Evolutionary conservation across 1,140 invertebrate genomes (phyloP).

Genomic region (Glomeris maerens): DNA sequence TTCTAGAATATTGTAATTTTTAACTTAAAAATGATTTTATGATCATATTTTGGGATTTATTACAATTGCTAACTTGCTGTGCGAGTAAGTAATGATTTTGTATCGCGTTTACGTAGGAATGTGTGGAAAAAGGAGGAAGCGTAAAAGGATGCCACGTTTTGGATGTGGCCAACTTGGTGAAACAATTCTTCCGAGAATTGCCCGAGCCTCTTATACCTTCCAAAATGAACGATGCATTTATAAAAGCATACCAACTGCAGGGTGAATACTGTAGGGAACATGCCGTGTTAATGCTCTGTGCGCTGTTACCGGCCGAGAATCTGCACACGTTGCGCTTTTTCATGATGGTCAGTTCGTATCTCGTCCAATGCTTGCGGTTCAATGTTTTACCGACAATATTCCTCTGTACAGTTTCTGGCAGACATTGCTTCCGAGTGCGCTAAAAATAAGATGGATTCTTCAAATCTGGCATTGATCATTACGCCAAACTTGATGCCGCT

Average conservation of each 20-base stretch:
- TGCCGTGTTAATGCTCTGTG: conserved; percentile 44
- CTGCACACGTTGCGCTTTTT: conserved; percentile 51
- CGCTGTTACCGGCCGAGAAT: conserved; percentile 45
- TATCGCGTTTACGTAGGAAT: conserved; percentile 32
- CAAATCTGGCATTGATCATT: conserved; percentile 63
- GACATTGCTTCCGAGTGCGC: conserved; percentile 42
- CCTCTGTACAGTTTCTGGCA: conserved; percentile 37
- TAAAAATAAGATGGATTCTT: conserved; percentile 64
- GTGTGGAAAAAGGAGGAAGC: conserved; percentile 46
- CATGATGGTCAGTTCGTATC: conserved; percentile 34
- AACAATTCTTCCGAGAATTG: conserved; percentile 62
- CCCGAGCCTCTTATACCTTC: conserved; percentile 64
- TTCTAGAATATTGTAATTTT: too few species aligned
- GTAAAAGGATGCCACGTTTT: conserved; percentile 51
- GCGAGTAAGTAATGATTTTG: conserved; percentile 1
- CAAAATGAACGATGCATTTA: conserved; percentile 53
- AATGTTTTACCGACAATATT: conserved; percentile 6
- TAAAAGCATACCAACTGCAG: conserved; percentile 39
- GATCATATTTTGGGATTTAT: background rate
- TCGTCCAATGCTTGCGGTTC: background rate
- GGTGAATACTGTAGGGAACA: conserved; percentile 29
- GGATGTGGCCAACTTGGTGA: conserved; percentile 66
- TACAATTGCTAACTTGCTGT: background rate
- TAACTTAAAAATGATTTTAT: too few species aligned
- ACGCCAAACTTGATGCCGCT: conserved; percentile 70